Percentiles rank a stretch among this genome's conserved stretches.
phyloP scores from a whole-genome alignment of 2,113 vertebrate genomes.

The Otis tarda region DNA sequence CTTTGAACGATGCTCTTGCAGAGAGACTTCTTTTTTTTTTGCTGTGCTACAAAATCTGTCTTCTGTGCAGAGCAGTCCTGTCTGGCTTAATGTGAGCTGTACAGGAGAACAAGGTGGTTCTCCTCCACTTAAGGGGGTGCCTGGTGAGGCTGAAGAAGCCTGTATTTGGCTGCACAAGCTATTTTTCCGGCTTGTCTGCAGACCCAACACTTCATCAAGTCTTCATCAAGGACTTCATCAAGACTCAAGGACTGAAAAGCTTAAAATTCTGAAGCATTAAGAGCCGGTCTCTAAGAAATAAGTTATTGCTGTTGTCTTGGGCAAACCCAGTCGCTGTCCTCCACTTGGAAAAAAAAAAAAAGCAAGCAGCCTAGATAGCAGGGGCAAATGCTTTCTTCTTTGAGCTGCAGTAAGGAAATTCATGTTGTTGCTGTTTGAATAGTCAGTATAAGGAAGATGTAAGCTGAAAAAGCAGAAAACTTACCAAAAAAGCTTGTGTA shows the following conservation, averaged over 20 bases:
- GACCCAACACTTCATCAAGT: slow-evolving; percentile 8
- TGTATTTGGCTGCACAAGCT: background rate
- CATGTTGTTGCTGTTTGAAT: background rate
- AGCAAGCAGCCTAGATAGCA: background rate
- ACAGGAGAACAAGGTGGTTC: background rate
- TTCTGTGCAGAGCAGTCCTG: background rate
- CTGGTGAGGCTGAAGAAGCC: background rate
- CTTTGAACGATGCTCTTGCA: background rate
- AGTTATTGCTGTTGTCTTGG: background rate
- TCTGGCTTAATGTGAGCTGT: background rate
- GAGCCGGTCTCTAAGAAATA: background rate
- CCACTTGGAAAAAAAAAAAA: rapidly evolving
- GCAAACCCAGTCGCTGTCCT: background rate
- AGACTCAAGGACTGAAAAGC: background rate
- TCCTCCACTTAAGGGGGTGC: background rate
- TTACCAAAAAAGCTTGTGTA: background rate
- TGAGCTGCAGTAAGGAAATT: background rate
- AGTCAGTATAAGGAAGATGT: background rate
- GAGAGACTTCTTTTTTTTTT: background rate
- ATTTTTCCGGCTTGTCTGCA: slow-evolving; percentile 11
- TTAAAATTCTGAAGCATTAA: background rate
- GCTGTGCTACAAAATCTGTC: background rate
- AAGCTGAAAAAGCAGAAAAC: background rate
- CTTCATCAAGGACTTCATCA: slow-evolving; percentile 40
- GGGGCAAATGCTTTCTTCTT: background rate